Conservation (phyloP, 2,797 vertebrate species). For the Sphaeramia orbicularis region DNA sequence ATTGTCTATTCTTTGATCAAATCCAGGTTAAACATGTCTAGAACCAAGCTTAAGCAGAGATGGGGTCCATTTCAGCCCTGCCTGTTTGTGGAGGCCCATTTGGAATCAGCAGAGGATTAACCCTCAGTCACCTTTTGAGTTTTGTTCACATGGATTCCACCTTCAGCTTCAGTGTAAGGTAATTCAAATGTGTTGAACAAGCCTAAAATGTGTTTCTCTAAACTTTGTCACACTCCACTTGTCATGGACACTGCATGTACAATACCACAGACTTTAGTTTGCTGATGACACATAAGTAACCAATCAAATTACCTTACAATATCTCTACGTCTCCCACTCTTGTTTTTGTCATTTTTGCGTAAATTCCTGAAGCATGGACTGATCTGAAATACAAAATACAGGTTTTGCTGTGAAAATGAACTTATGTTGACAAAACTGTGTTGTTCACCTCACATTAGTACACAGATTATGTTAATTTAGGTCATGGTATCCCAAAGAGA, state of each 20-base stretch:
- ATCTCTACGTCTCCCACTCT: conserved; percentile 10
- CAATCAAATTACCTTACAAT: conserved; percentile 29
- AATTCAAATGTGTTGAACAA: neutral
- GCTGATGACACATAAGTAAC: conserved; percentile 25
- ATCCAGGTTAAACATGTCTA: conserved; percentile 15
- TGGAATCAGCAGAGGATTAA: too few species aligned
- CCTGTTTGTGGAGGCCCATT: neutral
- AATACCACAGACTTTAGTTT: conserved; percentile 3
- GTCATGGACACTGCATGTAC: neutral
- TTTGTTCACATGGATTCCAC: neutral
- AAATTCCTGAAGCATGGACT: conserved; percentile 18
- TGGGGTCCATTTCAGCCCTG: neutral
- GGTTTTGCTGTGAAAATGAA: neutral
- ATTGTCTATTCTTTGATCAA: conserved; percentile 3
- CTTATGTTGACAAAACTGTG: neutral
- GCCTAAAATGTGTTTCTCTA: neutral
- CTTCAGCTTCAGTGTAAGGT: conserved; percentile 11
- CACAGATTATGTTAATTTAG: neutral
- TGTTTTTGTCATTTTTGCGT: neutral
- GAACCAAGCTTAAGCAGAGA: conserved; percentile 2
- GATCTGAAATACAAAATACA: neutral
- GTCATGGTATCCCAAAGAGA: neutral
- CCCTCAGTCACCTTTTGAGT: neutral
- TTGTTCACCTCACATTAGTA: neutral
- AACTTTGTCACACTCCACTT: neutral